Evolutionary conservation across 2,113 vertebrate species (phyloP).

Genomic region (Pteronura brasiliensis): DNA sequence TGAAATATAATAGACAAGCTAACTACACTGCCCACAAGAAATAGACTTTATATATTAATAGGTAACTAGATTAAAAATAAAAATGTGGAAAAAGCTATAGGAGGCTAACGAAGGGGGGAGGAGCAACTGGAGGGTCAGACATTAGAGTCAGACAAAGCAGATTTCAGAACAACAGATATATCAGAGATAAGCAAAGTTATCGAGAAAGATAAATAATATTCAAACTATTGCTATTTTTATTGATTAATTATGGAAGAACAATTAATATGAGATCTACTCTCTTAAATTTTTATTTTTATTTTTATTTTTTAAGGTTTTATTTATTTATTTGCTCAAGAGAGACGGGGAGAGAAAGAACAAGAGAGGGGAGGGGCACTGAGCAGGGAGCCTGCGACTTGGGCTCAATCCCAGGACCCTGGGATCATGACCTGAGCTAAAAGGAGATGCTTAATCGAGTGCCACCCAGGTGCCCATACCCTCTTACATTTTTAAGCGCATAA

Average conservation of each 20-base stretch:
- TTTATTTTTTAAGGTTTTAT: neutral
- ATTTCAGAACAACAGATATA: neutral
- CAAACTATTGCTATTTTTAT: neutral
- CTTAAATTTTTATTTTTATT: neutral
- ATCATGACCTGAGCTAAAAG: neutral
- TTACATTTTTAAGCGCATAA: neutral
- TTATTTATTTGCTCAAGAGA: neutral
- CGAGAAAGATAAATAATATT: neutral
- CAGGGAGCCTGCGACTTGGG: neutral
- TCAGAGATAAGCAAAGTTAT: neutral
- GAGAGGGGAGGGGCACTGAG: neutral
- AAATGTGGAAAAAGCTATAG: neutral
- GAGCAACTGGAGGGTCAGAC: neutral
- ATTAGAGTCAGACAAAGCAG: neutral
- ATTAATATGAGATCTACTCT: neutral
- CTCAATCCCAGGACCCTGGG: neutral
- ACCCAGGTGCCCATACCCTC: neutral
- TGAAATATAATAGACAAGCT: neutral
- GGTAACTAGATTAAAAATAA: neutral
- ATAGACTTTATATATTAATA: neutral
- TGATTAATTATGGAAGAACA: neutral
- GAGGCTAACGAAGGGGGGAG: neutral
- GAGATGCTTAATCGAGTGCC: neutral
- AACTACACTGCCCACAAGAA: neutral
- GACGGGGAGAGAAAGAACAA: neutral